Evolutionary conservation across 2,888 invertebrate genomes (phyloP), one percentile per base, ranked within the genome.

Genomic region (Rhyacophila evoluta): DNA sequence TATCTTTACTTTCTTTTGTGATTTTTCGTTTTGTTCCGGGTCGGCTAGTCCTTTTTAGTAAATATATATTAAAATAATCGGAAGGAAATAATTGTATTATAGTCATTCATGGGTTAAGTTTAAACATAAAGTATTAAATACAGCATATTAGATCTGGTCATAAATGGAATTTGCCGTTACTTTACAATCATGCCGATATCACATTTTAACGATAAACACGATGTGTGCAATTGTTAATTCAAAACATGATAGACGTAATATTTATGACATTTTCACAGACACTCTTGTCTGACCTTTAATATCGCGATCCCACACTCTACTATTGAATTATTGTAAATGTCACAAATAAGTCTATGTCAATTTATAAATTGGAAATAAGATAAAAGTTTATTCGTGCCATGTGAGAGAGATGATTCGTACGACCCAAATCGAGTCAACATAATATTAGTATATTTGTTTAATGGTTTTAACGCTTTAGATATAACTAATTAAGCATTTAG

Each of bases 311-410:
- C 55, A 55, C 55, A 55, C 55, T 55, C 55, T 25, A 4, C 19
- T 55, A 55, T 55, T 55, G 55, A 55, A 55, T 55, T 55, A 55
- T 19, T 55, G 25, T 55, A 55, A 55, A 55, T 55, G 55, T 55
- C 55, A 55, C 55, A 55, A 55, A 19, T 55, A 10, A 55, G 55
- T 55, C 25, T 25, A 55, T 19, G 55, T 55, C 29, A 6, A 33
- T 33, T 33, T 33, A 6, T 33, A 33, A 4, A 33, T 33, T 33
- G 29, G 6, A 33, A 33, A n/a, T n/a, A n/a, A 33, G 29, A 33
- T 33, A 33, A 33, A 33, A 33, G 29, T 4, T 6, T 33, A 33
- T n/a, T n/a, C n/a, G n/a, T 33, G 29, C 6, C 55, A 55, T 55
- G 25, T 25, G 1, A 25, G 19, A 19, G 15, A 15, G 55, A 55